Conservation (phyloP, 2,888 invertebrate genomes). For the Ashinkailepas kermadecensis region DNA sequence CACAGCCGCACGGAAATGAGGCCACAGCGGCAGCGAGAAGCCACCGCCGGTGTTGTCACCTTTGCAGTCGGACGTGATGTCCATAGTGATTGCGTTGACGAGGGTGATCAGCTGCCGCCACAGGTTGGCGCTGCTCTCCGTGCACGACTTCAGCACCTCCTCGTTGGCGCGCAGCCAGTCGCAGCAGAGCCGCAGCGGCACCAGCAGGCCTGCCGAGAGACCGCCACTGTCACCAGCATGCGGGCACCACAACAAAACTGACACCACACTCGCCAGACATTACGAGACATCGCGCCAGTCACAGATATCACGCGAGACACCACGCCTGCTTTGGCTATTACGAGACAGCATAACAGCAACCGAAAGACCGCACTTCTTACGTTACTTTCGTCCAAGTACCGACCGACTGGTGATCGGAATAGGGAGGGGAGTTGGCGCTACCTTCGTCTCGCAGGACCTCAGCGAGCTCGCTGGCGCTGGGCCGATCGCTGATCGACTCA, state of each 20-base stretch:
- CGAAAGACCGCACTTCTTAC: no score
- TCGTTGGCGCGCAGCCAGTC: conserved; percentile 77
- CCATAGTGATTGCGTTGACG: conserved; percentile 68
- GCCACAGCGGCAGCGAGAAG: not conserved
- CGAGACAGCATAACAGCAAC: no score
- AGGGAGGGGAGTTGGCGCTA: not conserved
- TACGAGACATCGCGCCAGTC: no score
- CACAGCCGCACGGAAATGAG: not conserved
- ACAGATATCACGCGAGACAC: no score
- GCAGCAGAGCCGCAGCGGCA: conserved; percentile 64
- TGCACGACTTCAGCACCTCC: conserved; percentile 67
- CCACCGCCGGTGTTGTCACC: conserved; percentile 40
- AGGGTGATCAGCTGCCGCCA: conserved; percentile 71
- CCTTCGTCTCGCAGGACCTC: not conserved
- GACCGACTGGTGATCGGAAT: no score
- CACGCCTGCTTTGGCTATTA: no score
- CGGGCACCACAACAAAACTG: no score
- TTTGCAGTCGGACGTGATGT: conserved; percentile 55
- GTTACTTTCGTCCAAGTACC: no score
- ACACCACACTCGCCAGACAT: no score
- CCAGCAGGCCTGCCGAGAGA: conserved; percentile 46
- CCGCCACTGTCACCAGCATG: no score
- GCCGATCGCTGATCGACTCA: not conserved
- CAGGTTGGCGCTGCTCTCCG: conserved; percentile 66
- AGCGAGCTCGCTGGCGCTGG: not conserved